Evolutionary conservation across 2,888 invertebrate species (phyloP).

Genomic region (Stenchaetothrips biformis): DNA sequence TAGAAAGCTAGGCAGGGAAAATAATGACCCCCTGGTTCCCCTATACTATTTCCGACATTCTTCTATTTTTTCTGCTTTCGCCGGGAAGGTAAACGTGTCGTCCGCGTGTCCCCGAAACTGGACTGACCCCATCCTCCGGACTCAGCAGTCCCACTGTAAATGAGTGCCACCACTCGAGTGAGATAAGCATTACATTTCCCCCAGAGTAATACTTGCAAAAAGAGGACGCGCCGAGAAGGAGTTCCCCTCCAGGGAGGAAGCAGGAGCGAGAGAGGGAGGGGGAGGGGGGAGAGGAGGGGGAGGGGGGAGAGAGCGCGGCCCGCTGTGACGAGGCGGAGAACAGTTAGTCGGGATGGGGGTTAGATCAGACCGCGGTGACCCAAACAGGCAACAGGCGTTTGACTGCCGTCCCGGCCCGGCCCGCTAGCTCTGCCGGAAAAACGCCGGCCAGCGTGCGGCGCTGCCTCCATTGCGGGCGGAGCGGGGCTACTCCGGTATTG

Average conservation of each 20-base stretch:
- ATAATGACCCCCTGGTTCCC: too few relatives aligned
- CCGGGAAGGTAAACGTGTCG: neutral
- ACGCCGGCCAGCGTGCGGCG: too few relatives aligned
- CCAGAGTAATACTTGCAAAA: conserved; percentile 17
- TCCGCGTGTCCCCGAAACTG: too few relatives aligned
- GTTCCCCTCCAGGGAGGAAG: neutral
- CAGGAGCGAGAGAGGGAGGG: neutral
- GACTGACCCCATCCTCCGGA: neutral
- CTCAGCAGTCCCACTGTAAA: neutral
- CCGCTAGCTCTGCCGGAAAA: too few relatives aligned
- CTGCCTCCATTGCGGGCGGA: too few relatives aligned
- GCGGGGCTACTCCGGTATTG: too few relatives aligned
- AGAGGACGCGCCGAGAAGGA: neutral
- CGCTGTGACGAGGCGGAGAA: too few relatives aligned
- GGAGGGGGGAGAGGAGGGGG: neutral
- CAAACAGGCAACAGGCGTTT: too few relatives aligned
- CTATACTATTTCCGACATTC: neutral
- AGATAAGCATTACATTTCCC: conserved; percentile 16
- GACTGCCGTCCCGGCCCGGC: too few relatives aligned
- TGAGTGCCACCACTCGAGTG: neutral
- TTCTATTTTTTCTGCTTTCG: neutral
- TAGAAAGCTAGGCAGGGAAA: too few relatives aligned
- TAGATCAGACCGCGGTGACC: too few relatives aligned
- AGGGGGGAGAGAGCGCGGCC: neutral
- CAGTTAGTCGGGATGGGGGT: too few relatives aligned